phyloP scores from a whole-genome alignment of 1,140 invertebrate species.

The Drosophila yakuba region DNA sequence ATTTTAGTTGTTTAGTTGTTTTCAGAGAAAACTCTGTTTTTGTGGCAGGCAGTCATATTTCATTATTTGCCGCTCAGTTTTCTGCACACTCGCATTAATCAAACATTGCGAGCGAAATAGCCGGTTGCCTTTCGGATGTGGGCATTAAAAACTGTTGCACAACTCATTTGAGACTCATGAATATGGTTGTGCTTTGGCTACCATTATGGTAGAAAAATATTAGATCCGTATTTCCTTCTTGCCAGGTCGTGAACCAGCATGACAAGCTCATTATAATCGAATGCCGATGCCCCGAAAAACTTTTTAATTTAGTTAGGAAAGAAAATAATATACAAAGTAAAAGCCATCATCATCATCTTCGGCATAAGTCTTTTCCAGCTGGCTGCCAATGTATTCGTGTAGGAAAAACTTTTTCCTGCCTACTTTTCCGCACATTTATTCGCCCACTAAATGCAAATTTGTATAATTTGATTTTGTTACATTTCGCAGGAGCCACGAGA shows the following conservation, averaged over 20 bases:
- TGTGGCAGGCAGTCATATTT: slow-evolving; percentile 62
- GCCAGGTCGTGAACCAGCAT: slow-evolving; percentile 24
- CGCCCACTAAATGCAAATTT: slow-evolving; percentile 72
- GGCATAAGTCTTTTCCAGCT: slow-evolving; percentile 36
- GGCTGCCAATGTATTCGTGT: slow-evolving; percentile 59
- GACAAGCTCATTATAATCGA: slow-evolving; percentile 71
- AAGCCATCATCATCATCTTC: slow-evolving; percentile 37
- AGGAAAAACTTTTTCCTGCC: slow-evolving; percentile 62
- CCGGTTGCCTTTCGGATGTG: slow-evolving; percentile 1
- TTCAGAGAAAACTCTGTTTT: slow-evolving; percentile 3
- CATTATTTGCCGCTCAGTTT: slow-evolving; percentile 70
- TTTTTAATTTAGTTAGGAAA: slow-evolving; percentile 79
- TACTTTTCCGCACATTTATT: slow-evolving; percentile 63
- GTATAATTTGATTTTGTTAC: slow-evolving; percentile 72
- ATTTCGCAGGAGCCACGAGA: slow-evolving; percentile 11
- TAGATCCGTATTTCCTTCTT: slow-evolving; percentile 1
- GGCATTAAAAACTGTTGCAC: slow-evolving; percentile 44
- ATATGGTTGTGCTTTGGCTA: neutral
- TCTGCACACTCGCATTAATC: slow-evolving; percentile 68
- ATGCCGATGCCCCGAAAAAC: slow-evolving; percentile 42
- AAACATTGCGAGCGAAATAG: slow-evolving; percentile 48
- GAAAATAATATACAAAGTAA: slow-evolving; percentile 61
- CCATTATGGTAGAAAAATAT: neutral
- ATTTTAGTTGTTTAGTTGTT: slow-evolving; percentile 68
- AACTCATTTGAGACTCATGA: slow-evolving; percentile 5